Percentiles rank a stretch among this genome's conserved stretches.
These are phyloP conservation scores for Chironomus tentans DNA, from an alignment of 2,888 invertebrate species.

Conservation along the genomic window DNA sequence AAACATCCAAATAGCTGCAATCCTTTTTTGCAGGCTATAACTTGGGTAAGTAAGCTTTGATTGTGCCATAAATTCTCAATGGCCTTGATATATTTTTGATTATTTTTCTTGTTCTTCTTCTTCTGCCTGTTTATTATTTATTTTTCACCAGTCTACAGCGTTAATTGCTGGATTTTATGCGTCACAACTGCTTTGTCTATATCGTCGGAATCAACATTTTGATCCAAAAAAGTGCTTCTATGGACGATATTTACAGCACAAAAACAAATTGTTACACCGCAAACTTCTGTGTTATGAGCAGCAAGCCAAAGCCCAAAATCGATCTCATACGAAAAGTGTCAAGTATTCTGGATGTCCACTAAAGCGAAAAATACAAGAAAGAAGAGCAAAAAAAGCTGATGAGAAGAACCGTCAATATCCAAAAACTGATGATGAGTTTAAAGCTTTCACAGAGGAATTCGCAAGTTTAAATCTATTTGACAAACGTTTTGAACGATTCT, in stretches of 20 bases:
- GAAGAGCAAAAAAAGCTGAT: neutral
- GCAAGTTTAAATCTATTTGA: neutral
- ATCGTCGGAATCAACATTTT: conserved; percentile 30
- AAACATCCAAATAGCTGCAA: conserved; percentile 30
- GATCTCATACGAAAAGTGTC: neutral
- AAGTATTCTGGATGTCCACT: neutral
- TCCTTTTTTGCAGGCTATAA: conserved; percentile 33
- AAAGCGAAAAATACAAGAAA: neutral
- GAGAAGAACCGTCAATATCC: neutral
- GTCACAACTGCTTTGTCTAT: conserved; percentile 46
- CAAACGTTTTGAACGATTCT: neutral
- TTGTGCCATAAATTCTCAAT: neutral
- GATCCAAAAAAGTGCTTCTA: conserved; percentile 28
- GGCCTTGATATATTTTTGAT: neutral
- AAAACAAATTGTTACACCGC: neutral
- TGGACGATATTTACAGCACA: neutral
- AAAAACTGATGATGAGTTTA: neutral
- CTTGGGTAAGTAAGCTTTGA: conserved; percentile 42
- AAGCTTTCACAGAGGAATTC: neutral
- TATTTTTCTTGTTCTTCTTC: neutral
- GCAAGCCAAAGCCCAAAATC: neutral
- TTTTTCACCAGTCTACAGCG: conserved; percentile 48
- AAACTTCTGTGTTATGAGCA: neutral
- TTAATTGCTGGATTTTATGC: conserved; percentile 55
- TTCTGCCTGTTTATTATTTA: conserved; percentile 14